Evolutionary conservation across 2,797 vertebrate species (phyloP), one percentile per base, ranked within the genome.

Genomic region (Pangasius sanitwongsei): DNA sequence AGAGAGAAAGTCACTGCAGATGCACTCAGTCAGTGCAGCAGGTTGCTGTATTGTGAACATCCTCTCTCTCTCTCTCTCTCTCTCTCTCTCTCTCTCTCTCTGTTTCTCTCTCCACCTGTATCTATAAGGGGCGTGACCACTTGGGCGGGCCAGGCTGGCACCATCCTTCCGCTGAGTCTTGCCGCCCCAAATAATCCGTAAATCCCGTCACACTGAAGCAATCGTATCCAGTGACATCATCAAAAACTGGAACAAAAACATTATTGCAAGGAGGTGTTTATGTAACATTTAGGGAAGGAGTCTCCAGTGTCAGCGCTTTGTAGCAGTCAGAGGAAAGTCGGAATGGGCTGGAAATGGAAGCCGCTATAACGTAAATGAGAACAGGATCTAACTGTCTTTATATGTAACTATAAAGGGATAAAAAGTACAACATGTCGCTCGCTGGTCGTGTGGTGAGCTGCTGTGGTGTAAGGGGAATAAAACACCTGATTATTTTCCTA

Each of bases 1-100:
- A 74, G 31, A 37, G 94, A 94, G 94, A 91, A 92, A 93, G 94
- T 44, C 44, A 44, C 44, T 44, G 44, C 44, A 41, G 41, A 48
- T 20, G 20, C 20, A 72, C 20, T 69, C 65, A 31, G 28, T 44
- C 70, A 72, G 6, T 41, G 37, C 37, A 41, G 34, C 23, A 37
- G 6, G 20, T 70, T 37, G 31, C 1, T 8, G 31, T 70, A 6
- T 70, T 70, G 31, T 70, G 16, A 37, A 37, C 15, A 34, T 1
- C 4, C 4, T 13, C 63, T 63, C 25, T 28, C 61, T 34, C 13
- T 69, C 67, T 69, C n/a, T 34, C 13, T 69, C 65, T 34, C 28
- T 31, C 28, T 65, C 65, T 15, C 41, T 59, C 57, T 59, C 57
- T 20, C 57, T 63, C 3, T 65, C 6, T 65, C 9, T n/a, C 28